Percentiles rank a stretch among this genome's conserved stretches.
Evolutionary conservation across 37 sponge, comb jelly and placozoan species (phyloP).

Genomic region (Oscarella lobularis): DNA sequence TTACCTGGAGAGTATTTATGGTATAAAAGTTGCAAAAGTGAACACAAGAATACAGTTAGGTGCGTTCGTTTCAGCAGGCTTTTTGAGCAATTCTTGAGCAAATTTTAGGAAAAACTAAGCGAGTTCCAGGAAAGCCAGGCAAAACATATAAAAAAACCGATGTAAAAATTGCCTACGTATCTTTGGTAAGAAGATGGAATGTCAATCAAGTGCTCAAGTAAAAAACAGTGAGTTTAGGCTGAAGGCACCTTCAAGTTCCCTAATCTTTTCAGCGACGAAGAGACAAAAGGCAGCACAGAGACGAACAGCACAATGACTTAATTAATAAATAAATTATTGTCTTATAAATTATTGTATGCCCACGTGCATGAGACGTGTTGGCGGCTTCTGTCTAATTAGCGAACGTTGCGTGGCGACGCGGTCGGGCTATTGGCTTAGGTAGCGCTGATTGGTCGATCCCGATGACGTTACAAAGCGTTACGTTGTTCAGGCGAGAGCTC

Average conservation of each 20-base stretch:
- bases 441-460: too few species aligned
- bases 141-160: constrained; percentile 33
- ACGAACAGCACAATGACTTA: neutral
- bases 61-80: neutral
- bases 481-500: too few species aligned
- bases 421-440: too few species aligned
- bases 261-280: constrained; percentile 24
- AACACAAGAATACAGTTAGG: constrained; percentile 81
- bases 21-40: constrained; percentile 51
- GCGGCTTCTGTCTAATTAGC: too few species aligned
- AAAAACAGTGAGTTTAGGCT: too few species aligned
- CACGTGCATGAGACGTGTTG: too few species aligned
- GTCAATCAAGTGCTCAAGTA: too few species aligned
- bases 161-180: constrained; percentile 63
- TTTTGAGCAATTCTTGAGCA: neutral
- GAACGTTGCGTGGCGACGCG: too few species aligned
- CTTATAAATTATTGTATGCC: too few species aligned
- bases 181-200: constrained; percentile 31
- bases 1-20: constrained; percentile 74
- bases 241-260: constrained; percentile 41
- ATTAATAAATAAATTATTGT: too few species aligned
- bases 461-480: too few species aligned
- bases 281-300: neutral
- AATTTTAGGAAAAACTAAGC: constrained; percentile 17
- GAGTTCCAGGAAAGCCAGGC: neutral